Evolutionary conservation across 2,888 invertebrate genomes (phyloP), one percentile per base, ranked within the genome.

Genomic region (Scaptodrosophila latifasciaeformis): DNA sequence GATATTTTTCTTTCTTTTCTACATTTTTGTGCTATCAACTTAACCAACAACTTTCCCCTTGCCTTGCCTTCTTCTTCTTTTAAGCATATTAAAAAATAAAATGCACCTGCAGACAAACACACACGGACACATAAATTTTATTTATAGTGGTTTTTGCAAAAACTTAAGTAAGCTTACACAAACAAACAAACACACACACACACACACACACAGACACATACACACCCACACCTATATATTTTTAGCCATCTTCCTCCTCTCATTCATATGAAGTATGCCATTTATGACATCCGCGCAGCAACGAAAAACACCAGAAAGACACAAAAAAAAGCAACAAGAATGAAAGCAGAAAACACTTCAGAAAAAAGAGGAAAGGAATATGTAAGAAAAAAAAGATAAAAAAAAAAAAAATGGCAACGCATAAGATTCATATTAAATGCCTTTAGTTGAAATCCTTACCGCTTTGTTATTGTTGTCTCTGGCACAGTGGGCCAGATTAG

Each of bases 381-480:
- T 3, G 15, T 15, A 10, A 37, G 37, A 37, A 4, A 13, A n/a
- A n/a, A n/a, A 10, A 15, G 37, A 37, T 2, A 37, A 10, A 37
- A 18, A 37, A 12, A 3, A 2, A 37, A 37, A 15, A n/a, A 63
- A 65, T 49, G 67, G 56, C 58, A 67, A 59, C 61, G 61, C 77
- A 78, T 78, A 75, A 78, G 70, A 78, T 61, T 49, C 70, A 68
- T 72, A 78, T 78, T 78, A 75, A 75, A 70, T 78, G 76, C 62
- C 72, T 57, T 18, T 62, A 57, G 2, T 39, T 19, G 40, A 4
- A 24, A 19, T 29, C 37, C 18, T 19, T 24, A 19, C 24, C 2
- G 4, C 13, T n/a, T 47, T 47, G 54, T 65, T 65, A 58, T 65
- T 55, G 53, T 65, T 37, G 6, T 37, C 7, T 13, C 15, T 37